A percentile compares a stretch with the other conserved stretches of the same genome.
phyloP scores from a whole-genome alignment of 1,140 invertebrate genomes.

The Eupeodes corollae region DNA sequence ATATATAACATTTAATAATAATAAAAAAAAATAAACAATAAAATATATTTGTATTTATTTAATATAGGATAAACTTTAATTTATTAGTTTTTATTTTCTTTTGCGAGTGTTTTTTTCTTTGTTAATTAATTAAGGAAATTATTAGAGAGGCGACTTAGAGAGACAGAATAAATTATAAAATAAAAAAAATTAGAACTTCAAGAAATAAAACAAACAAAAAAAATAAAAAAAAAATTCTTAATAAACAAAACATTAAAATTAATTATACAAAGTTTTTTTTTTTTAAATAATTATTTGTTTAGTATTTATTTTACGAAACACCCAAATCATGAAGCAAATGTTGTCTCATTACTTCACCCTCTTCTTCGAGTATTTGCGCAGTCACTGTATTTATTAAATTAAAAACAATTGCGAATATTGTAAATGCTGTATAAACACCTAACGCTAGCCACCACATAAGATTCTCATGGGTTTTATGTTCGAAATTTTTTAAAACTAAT shows the following conservation, averaged over 20 bases:
- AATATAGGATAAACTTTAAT: too few relatives aligned
- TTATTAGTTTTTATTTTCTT: too few relatives aligned
- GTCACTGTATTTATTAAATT: conserved; percentile 66
- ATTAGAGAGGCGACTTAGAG: too few relatives aligned
- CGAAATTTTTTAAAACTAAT: conserved; percentile 88
- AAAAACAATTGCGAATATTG: conserved; percentile 83
- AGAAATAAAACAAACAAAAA: too few relatives aligned
- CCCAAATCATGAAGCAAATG: conserved; percentile 33
- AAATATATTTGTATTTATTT: not conserved
- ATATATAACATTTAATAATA: not conserved
- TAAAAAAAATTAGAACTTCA: too few relatives aligned
- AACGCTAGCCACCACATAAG: conserved; percentile 89
- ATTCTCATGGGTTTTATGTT: conserved; percentile 81
- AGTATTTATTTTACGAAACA: conserved; percentile 11
- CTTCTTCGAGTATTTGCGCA: conserved; percentile 26
- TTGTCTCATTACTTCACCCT: conserved; percentile 29
- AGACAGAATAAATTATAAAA: too few relatives aligned
- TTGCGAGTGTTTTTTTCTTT: too few relatives aligned
- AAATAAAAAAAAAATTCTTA: too few relatives aligned
- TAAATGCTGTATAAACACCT: conserved; percentile 81
- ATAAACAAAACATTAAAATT: too few relatives aligned
- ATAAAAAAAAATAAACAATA: not conserved
- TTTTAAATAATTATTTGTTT: not conserved
- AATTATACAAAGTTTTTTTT: too few relatives aligned
- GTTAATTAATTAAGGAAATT: too few relatives aligned